These are phyloP conservation scores for Piprites chloris DNA, from an alignment of 2,113 vertebrate species.

Conservation along the genomic window DNA sequence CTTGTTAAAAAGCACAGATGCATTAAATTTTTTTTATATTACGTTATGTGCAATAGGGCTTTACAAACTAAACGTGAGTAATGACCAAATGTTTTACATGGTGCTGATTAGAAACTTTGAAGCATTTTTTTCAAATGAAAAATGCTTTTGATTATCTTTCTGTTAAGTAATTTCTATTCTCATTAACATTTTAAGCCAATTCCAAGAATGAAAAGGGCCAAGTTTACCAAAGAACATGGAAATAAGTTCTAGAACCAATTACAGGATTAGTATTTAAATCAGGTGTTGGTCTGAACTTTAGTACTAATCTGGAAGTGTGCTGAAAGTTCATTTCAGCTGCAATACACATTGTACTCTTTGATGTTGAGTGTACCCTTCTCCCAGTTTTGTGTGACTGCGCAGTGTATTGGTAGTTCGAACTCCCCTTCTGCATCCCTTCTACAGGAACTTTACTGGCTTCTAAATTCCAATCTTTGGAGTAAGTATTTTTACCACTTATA, in stretches of 20 bases:
- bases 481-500: not conserved
- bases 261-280: not conserved
- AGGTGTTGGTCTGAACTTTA: not conserved
- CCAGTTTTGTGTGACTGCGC: not conserved
- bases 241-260: not conserved
- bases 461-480: not conserved
- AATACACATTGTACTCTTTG: not conserved
- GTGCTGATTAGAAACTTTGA: not conserved
- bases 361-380: not conserved
- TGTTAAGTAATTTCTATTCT: not conserved
- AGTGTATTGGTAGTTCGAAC: not conserved
- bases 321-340: not conserved
- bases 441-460: not conserved
- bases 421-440: not conserved
- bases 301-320: not conserved
- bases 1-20: not conserved
- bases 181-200: not conserved
- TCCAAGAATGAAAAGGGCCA: not conserved
- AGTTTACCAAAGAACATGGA: not conserved
- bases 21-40: not conserved
- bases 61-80: not conserved
- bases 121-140: not conserved
- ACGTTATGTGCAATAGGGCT: not conserved
- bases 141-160: not conserved
- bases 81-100: not conserved